Conservation (phyloP, 92 coral and sea anemone genomes). For the Chrysogorgia sp. region DNA sequence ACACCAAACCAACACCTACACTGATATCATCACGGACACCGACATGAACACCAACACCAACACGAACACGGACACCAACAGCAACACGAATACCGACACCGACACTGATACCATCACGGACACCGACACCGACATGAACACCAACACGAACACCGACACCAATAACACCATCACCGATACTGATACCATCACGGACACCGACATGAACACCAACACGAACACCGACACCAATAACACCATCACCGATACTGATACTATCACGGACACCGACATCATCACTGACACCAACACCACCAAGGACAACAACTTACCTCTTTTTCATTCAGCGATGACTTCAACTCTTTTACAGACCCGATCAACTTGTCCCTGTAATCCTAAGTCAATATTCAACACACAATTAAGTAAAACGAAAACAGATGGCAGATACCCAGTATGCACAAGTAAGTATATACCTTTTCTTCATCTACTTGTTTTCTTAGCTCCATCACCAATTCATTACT, state of each 20-base stretch:
- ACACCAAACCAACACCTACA: too few species aligned
- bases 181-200: too few species aligned
- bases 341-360: constrained; percentile 83
- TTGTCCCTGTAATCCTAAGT: constrained; percentile 84
- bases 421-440: not conserved
- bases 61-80: too few species aligned
- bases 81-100: too few species aligned
- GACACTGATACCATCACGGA: too few species aligned
- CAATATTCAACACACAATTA: not conserved
- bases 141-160: too few species aligned
- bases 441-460: constrained; percentile 70
- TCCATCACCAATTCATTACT: constrained; percentile 58
- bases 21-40: too few species aligned
- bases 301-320: constrained; percentile 83
- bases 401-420: not conserved
- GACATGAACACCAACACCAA: too few species aligned
- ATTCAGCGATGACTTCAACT: constrained; percentile 73
- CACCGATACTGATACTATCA: too few species aligned
- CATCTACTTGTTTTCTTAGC: constrained; percentile 77
- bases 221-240: too few species aligned
- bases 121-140: not conserved
- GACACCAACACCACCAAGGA: not conserved
- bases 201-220: too few species aligned
- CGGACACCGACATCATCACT: not conserved
- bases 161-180: too few species aligned